Evolutionary conservation across 2,113 vertebrate genomes (phyloP).

Genomic region (Vombatus ursinus): DNA sequence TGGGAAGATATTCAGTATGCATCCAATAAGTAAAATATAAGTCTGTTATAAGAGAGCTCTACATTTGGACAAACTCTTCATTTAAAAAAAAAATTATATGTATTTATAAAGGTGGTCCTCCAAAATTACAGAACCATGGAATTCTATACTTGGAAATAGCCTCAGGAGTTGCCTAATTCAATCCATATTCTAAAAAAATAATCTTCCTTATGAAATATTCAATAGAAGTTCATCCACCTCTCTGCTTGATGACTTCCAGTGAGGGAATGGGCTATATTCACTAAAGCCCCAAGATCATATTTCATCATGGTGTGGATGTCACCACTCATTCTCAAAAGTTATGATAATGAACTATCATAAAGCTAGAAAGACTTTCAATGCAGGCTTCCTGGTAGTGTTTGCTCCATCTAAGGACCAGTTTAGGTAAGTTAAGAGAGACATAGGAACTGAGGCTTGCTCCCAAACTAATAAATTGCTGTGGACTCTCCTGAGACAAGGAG

Average conservation of each 20-base stretch:
- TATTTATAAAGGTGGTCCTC: background rate
- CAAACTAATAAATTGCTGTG: background rate
- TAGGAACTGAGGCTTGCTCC: background rate
- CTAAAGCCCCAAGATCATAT: background rate
- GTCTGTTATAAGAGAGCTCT: background rate
- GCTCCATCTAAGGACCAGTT: background rate
- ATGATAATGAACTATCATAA: background rate
- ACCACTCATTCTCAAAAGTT: background rate
- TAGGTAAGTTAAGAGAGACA: background rate
- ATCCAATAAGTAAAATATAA: background rate
- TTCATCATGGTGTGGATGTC: background rate
- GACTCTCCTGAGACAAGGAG: background rate
- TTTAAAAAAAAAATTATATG: background rate
- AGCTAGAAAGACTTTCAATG: background rate
- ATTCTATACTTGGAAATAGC: background rate
- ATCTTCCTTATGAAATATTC: background rate
- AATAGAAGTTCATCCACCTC: background rate
- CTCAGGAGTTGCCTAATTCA: background rate
- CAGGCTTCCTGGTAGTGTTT: background rate
- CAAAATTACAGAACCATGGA: background rate
- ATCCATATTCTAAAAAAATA: background rate
- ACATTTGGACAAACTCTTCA: background rate
- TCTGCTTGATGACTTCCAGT: background rate
- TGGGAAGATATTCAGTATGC: conserved; percentile 11
- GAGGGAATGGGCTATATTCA: background rate